These are phyloP conservation scores for Columba guinea DNA, from an alignment of 2,797 vertebrate species.

Conservation along the genomic window DNA sequence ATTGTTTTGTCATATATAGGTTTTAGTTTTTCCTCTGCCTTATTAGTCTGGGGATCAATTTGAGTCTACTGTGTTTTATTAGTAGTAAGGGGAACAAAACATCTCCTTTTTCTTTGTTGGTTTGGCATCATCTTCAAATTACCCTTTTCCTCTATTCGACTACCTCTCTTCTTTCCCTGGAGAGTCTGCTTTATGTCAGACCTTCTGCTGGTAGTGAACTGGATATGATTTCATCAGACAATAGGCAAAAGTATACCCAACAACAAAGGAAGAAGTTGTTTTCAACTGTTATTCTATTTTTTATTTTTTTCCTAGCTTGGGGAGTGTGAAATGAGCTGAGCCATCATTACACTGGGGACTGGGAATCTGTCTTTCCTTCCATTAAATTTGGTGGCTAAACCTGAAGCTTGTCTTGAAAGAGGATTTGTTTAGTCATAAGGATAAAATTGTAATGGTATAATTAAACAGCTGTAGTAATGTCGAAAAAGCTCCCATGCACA, in stretches of 20 bases:
- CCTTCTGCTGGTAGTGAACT: background rate
- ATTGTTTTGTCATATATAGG: constrained; percentile 38
- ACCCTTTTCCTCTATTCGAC: background rate
- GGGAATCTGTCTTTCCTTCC: background rate
- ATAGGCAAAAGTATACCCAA: background rate
- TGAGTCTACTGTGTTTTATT: constrained; percentile 27
- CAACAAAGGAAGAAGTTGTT: background rate
- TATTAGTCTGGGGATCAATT: constrained; percentile 42
- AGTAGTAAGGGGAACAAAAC: constrained; percentile 7
- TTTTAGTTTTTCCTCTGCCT: constrained; percentile 38
- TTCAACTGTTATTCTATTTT: background rate
- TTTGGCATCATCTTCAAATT: constrained; percentile 30
- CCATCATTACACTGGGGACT: background rate
- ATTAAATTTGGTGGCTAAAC: constrained; percentile 14
- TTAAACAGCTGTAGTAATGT: background rate
- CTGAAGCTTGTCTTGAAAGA: background rate
- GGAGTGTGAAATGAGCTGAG: background rate
- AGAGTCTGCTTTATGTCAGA: constrained; percentile 26
- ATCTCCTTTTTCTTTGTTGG: background rate
- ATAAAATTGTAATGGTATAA: background rate
- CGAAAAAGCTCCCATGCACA: background rate
- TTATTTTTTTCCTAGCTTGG: background rate
- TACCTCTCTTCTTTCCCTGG: background rate
- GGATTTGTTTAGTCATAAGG: background rate
- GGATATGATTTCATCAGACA: constrained; percentile 6